A percentile compares a stretch with the other conserved stretches of the same genome.
phyloP scores from a whole-genome alignment of 2,888 invertebrate genomes.

The Listrodromus nycthemerus region DNA sequence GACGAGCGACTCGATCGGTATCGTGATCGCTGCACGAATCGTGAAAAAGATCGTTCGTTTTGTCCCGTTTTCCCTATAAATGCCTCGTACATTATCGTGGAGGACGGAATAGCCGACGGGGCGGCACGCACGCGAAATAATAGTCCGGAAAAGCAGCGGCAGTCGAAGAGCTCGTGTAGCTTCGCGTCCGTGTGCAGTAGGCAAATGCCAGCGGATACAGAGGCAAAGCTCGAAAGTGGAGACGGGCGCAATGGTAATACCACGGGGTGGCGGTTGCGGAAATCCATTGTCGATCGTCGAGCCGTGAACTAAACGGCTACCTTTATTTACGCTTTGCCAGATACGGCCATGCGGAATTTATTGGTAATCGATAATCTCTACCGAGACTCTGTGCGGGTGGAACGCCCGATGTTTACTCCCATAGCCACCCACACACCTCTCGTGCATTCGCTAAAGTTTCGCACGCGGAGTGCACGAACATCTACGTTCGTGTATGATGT shows the following conservation, averaged over 20 bases:
- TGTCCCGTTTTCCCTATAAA: no score
- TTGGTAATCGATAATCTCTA: conserved; percentile 76
- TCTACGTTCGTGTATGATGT: neutral
- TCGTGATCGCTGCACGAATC: no score
- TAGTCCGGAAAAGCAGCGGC: no score
- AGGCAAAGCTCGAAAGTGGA: neutral
- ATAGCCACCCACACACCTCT: neutral
- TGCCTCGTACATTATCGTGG: no score
- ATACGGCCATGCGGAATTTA: conserved; percentile 77
- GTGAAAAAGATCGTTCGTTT: no score
- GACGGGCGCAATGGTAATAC: conserved; percentile 51
- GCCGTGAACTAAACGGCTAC: conserved; percentile 78
- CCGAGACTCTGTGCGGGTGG: neutral
- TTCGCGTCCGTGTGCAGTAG: conserved; percentile 31
- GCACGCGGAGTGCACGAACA: neutral
- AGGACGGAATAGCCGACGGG: no score
- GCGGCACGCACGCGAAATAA: no score
- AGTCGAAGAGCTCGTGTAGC: neutral
- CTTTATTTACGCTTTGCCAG: conserved; percentile 75
- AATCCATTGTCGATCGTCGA: conserved; percentile 76
- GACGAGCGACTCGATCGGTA: no score
- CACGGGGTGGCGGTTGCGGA: conserved; percentile 63
- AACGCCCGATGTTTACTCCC: neutral
- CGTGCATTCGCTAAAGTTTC: conserved; percentile 3
- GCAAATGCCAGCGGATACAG: conserved; percentile 13